These are phyloP conservation scores for Lepidurus packardi DNA, from an alignment of 1,140 invertebrate species.

Conservation along the genomic window DNA sequence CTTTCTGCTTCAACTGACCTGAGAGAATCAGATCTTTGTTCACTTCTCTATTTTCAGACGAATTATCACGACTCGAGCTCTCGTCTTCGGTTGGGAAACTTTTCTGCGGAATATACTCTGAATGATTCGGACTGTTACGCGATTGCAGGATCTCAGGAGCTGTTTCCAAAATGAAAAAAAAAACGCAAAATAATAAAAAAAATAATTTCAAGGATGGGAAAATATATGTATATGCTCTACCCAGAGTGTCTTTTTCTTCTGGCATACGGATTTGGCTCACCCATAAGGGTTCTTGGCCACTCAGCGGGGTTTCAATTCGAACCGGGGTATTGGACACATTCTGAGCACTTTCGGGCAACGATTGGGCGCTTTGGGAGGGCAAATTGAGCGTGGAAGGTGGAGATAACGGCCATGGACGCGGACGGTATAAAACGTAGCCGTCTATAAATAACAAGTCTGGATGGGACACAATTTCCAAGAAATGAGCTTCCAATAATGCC, in stretches of 20 bases:
- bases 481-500: slow-evolving; percentile 68
- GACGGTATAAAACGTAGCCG: slow-evolving; percentile 55
- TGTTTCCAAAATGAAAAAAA: neutral
- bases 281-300: slow-evolving; percentile 62
- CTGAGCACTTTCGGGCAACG: slow-evolving; percentile 17
- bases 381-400: slow-evolving; percentile 12
- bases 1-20: neutral
- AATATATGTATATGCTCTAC: neutral
- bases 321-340: neutral
- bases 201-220: neutral
- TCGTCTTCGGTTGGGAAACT: neutral
- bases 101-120: neutral
- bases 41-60: neutral
- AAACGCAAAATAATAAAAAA: neutral
- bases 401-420: slow-evolving; percentile 35
- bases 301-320: slow-evolving; percentile 40
- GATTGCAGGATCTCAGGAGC: neutral
- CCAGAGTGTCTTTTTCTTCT: slow-evolving; percentile 38
- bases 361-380: neutral
- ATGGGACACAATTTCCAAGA: slow-evolving; percentile 63
- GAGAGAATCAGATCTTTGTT: neutral
- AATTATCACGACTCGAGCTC: neutral
- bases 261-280: slow-evolving; percentile 61
- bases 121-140: neutral
- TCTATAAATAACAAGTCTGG: slow-evolving; percentile 52